Base-by-base conservation (phyloP, 2,797 vertebrate genomes). In the Trichosurus vulpecula region DNA sequence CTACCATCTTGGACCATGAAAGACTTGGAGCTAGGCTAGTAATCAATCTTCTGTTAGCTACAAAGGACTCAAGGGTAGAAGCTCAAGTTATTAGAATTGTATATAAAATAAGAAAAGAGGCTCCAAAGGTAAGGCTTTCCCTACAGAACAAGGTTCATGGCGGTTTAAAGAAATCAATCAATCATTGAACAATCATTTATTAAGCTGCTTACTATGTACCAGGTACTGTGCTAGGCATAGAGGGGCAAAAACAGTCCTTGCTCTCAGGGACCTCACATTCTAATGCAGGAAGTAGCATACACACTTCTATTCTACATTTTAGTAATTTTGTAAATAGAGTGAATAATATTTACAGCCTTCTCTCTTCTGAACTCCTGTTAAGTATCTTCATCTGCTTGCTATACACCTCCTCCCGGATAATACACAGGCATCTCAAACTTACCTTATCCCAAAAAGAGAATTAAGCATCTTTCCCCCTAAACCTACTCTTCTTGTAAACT, bases 291-390 rank as follows among this genome's bases (percentile, higher is more conserved):
- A 74, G 16, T 22, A 74, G 66, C 66, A 41, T 41, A 41, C 13
- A n/a, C 6, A 22, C 19, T 74, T 74, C 66, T 9, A 25, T 41
- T 74, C 66, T 74, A 74, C n/a, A 41, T 41, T 41, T 22, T 74
- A 74, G 66, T 74, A 19, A 74, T 74, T 74, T 74, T 74, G n/a
- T 55, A 92, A 94, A 22, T 10, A 58, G 54, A 87, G 25, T 74
- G 54, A 92, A 66, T 53, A 22, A 91, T 52, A 91, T 66, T 90
- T 74, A 90, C 53, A 52, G 94, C 54, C 1, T 57, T 52, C 3
- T 90, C 91, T 95, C 93, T 35, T 19, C 51, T 31, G 8, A 96
- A 74, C 57, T 54, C 91, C 54, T n/a, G n/a, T 41, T 61, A 74
- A 74, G 41, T 6, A 13, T 31, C 30, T 74, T 93, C 1, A 66